Evolutionary conservation across 2,797 vertebrate species (phyloP), one percentile per base, ranked within the genome.

Genomic region (Onychomys leucogaster): DNA sequence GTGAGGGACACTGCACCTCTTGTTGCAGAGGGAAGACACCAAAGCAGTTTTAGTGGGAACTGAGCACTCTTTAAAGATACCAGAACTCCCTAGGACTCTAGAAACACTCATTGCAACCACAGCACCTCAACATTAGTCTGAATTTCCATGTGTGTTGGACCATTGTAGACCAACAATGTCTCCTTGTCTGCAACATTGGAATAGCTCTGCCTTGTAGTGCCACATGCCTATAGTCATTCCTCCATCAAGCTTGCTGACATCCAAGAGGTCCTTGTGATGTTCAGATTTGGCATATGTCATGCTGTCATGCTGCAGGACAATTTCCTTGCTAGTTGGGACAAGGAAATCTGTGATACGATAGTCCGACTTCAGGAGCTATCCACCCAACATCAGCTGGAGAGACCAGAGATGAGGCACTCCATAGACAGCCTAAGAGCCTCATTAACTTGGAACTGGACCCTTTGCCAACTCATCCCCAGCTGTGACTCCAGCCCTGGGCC

Each of bases 181-280:
- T 12, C 1, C 2, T 3, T 4, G 34, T 67, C 43, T 25, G 29
- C 43, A 34, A n/a, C 61, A 46, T 19, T 8, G 80, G 32, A 9
- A 9, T 55, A 23, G 1, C 27, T 7, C 29, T 21, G 0, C 4
- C 34, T 13, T 52, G 25, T 73, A 23, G 16, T 1, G 1, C 0
- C 29, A 63, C 41, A 8, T 16, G 21, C 37, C 41, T 46, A 11
- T 14, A n/a, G 14, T 8, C 6, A 1, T 3, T 41, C 71, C 29
- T 23, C 1, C 32, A 6, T 5, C 25, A 0, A 0, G 9, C 1
- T n/a, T 1, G n/a, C 61, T 16, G 41, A 17, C 0, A 0, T 2
- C 6, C 29, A 8, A 21, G 0, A 1, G 27, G 27, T 0, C 5
- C 27, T 5, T 69, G 52, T 27, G 63, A 63, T 4, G 25, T 29